Conservation (phyloP, 2,113 vertebrate species). For the Lophura nycthemera region DNA sequence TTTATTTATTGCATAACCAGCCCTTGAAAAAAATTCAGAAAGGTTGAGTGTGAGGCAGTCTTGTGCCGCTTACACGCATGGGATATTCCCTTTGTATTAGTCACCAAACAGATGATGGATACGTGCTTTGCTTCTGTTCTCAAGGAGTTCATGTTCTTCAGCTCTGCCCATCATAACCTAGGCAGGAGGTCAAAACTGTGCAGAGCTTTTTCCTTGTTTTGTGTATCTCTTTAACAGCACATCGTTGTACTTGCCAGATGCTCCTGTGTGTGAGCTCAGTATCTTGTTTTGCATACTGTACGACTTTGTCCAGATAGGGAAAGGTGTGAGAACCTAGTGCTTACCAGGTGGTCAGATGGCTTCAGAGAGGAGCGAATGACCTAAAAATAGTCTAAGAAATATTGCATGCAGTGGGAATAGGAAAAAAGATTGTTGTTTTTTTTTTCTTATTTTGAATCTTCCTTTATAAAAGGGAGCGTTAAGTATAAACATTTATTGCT, state of each 20-base stretch:
- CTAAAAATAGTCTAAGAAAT: background rate
- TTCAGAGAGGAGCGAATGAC: background rate
- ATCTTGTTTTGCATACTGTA: background rate
- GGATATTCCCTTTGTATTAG: too few relatives aligned
- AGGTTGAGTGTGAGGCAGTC: too few relatives aligned
- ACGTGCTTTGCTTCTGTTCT: background rate
- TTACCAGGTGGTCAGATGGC: background rate
- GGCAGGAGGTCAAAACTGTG: background rate
- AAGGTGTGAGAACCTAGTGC: background rate
- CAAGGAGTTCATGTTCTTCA: background rate
- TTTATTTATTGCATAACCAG: too few relatives aligned
- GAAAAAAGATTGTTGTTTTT: background rate
- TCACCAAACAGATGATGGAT: too few relatives aligned
- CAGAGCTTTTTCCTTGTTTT: background rate
- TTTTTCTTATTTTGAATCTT: background rate
- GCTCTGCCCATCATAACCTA: background rate
- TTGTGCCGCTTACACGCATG: too few relatives aligned
- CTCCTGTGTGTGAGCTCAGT: slow-evolving; percentile 37
- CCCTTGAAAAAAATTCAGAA: too few relatives aligned
- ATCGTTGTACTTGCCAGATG: slow-evolving; percentile 21
- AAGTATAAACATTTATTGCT: background rate
- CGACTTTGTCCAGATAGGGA: slow-evolving; percentile 3
- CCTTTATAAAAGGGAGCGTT: background rate
- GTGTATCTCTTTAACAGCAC: slow-evolving; percentile 42
- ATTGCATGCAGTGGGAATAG: background rate